Evolutionary conservation across 1,140 invertebrate genomes (phyloP).

Genomic region (Ooceraea biroi): DNA sequence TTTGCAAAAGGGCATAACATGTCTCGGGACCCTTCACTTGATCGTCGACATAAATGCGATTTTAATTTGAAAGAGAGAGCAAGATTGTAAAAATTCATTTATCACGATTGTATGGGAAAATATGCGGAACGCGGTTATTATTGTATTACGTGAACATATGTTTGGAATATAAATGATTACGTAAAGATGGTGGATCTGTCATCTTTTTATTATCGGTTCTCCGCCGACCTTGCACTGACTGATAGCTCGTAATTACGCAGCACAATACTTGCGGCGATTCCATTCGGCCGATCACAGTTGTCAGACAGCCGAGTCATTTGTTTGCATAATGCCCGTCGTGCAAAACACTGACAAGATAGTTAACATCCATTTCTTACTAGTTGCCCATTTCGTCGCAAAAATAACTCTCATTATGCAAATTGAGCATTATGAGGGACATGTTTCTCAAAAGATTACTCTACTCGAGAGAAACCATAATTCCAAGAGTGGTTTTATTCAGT

Average conservation of each 20-base stretch:
- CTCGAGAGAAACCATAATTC: background rate
- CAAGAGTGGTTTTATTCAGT: background rate
- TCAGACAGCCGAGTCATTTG: background rate
- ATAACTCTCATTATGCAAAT: background rate
- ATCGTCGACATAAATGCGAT: no score
- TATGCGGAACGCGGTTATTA: background rate
- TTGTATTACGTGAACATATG: background rate
- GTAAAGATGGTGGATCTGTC: background rate
- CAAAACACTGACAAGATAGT: no score
- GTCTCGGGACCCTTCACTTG: no score
- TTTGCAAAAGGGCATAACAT: background rate
- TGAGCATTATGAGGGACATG: background rate
- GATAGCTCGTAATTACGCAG: constrained; percentile 20
- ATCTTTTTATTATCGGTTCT: background rate
- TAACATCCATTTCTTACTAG: no score
- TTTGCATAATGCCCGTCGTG: constrained; percentile 19
- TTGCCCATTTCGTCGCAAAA: background rate
- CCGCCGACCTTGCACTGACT: background rate
- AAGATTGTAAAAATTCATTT: no score
- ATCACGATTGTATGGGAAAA: background rate
- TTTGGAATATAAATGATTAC: background rate
- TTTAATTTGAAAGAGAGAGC: no score
- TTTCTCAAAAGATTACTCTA: background rate
- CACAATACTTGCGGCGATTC: constrained; percentile 21
- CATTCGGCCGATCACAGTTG: background rate